Conservation (phyloP, 2,797 vertebrate genomes). For the Falco columbarius region DNA sequence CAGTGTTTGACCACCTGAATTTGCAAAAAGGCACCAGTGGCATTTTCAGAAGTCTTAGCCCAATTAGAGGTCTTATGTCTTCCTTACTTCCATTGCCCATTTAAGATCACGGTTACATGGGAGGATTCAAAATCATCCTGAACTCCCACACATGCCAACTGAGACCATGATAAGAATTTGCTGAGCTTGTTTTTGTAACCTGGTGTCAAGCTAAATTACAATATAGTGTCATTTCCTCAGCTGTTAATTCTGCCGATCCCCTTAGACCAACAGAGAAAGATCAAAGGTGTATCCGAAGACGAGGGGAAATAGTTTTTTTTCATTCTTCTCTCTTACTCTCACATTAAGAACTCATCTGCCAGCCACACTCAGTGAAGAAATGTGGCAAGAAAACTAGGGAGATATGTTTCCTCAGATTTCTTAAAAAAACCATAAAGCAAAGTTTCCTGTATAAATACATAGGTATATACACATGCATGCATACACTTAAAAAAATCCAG, state of each 20-base stretch:
- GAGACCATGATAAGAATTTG: neutral
- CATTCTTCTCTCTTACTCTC: neutral
- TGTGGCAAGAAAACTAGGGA: neutral
- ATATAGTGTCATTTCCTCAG: neutral
- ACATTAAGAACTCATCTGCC: neutral
- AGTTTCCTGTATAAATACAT: neutral
- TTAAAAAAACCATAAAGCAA: neutral
- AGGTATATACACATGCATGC: fast-evolving
- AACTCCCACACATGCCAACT: neutral
- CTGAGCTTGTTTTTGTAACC: neutral
- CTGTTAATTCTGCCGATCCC: neutral
- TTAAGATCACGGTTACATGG: neutral
- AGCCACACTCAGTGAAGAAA: neutral
- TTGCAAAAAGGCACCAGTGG: neutral
- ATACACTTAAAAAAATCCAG: neutral
- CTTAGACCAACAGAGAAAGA: neutral
- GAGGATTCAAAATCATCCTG: neutral
- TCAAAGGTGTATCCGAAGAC: neutral
- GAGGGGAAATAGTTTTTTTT: neutral
- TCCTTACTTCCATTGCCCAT: neutral
- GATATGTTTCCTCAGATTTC: neutral
- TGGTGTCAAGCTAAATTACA: neutral
- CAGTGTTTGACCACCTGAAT: neutral
- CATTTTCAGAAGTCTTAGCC: neutral
- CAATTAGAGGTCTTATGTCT: neutral